Base-by-base conservation (phyloP, 2,113 vertebrate species). In the Suncus etruscus region DNA sequence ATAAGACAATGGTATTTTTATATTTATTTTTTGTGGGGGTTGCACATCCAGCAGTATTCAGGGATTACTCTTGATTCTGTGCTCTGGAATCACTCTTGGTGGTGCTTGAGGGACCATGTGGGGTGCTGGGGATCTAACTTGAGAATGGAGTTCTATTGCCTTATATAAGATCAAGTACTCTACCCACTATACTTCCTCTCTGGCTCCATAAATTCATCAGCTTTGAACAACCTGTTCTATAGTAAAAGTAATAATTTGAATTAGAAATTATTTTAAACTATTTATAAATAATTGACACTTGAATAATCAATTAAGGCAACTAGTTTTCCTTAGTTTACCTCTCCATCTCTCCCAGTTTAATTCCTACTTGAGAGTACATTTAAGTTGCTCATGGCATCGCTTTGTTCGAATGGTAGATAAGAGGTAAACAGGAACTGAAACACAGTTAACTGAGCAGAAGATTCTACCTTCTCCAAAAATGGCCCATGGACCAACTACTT, bases 211-310 rank as follows among this genome's bases (percentile, higher is more conserved):
- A 54, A 16, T 61, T 61, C 22, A 61, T 61, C 58, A 32, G 32
- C 68, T 94, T 85, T n/a, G 22, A 84, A 92, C 24, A 80, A 69
- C 66, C 58, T 88, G 6, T 87, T 77, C 58, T 61, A 61, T 61
- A 61, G 51, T 54, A 61, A 4, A 22, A 24, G 51, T 39, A 39
- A 48, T 1, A 72, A 70, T 58, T 93, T 50, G 82, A 86, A 82
- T 22, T 75, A 87, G 83, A 94, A 86, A 18, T 18, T 76, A 77
- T 32, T n/a, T 83, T 29, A 75, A 83, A 90, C 1, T 70, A 22
- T 51, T 47, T 14, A 3, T 80, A 72, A 58, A 61, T 16, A 54
- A 0, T 63, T 91, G 22, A 39, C 51, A 50, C 20, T 72, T 77
- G 5, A 22, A 25, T 66, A 8, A 10, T 85, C 61, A 89, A 20